Conservation (phyloP, 2,797 vertebrate genomes). For the Gallinago nigripennis region DNA sequence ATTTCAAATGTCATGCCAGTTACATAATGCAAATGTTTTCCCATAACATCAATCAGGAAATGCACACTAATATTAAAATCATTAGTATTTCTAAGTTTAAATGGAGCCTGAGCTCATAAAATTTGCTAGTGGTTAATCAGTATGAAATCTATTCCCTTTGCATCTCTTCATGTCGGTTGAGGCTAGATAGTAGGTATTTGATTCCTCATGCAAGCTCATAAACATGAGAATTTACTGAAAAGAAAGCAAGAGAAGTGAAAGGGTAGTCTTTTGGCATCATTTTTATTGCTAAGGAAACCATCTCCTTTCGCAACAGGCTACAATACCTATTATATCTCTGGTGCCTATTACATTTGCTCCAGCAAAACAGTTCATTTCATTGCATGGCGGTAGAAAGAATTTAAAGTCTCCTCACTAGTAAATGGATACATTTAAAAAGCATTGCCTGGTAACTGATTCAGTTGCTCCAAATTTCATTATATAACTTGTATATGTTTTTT, state of each 20-base stretch:
- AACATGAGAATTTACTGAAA: neutral
- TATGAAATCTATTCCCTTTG: neutral
- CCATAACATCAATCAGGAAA: neutral
- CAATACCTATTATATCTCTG: neutral
- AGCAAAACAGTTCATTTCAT: neutral
- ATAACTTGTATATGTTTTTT: neutral
- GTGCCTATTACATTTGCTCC: neutral
- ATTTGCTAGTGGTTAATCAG: neutral
- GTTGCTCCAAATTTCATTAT: neutral
- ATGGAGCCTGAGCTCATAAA: neutral
- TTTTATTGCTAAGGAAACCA: conserved; percentile 44
- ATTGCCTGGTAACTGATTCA: neutral
- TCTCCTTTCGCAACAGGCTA: neutral
- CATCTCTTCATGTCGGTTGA: neutral
- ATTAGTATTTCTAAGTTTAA: neutral
- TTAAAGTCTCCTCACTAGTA: neutral
- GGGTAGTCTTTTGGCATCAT: neutral
- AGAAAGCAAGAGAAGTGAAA: neutral
- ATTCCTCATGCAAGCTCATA: neutral
- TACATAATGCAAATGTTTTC: neutral
- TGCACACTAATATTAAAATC: neutral
- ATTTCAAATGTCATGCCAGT: neutral
- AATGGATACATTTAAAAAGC: neutral
- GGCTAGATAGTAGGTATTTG: neutral
- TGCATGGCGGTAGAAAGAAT: neutral